Conservation (phyloP, 2,113 vertebrate genomes). For the Lepus europaeus region DNA sequence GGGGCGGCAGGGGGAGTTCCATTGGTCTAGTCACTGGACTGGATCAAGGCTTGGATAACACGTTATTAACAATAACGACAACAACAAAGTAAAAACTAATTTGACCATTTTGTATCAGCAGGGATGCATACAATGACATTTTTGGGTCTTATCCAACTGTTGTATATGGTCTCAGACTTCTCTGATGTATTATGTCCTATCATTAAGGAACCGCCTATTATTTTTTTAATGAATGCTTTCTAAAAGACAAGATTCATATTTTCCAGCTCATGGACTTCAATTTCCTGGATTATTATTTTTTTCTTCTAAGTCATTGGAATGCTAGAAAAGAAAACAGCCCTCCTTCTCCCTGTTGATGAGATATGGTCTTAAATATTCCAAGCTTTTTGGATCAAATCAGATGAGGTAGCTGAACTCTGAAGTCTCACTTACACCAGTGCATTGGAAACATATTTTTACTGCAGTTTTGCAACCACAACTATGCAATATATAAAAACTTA, state of each 20-base stretch:
- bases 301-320: slow-evolving; percentile 71
- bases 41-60: slow-evolving; percentile 80
- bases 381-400: slow-evolving; percentile 74
- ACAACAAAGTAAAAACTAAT: slow-evolving; percentile 66
- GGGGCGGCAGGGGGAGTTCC: slow-evolving; percentile 73
- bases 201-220: slow-evolving; percentile 71
- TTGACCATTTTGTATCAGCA: slow-evolving; percentile 75
- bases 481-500: slow-evolving; percentile 81
- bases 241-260: slow-evolving; percentile 77
- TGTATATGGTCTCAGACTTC: slow-evolving; percentile 37
- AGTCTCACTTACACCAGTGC: slow-evolving; percentile 72
- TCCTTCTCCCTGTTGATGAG: slow-evolving; percentile 59
- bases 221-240: slow-evolving; percentile 77
- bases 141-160: slow-evolving; percentile 65
- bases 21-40: slow-evolving; percentile 84
- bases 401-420: slow-evolving; percentile 73
- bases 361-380: slow-evolving; percentile 72
- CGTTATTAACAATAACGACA: slow-evolving; percentile 61
- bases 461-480: slow-evolving; percentile 79
- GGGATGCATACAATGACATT: slow-evolving; percentile 66
- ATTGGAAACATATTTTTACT: slow-evolving; percentile 82
- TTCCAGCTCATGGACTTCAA: slow-evolving; percentile 78
- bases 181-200: slow-evolving; percentile 56
- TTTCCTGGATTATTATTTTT: slow-evolving; percentile 74
- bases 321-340: slow-evolving; percentile 68